Evolutionary conservation across 2,888 invertebrate genomes (phyloP).

Genomic region (Sipha maydis): DNA sequence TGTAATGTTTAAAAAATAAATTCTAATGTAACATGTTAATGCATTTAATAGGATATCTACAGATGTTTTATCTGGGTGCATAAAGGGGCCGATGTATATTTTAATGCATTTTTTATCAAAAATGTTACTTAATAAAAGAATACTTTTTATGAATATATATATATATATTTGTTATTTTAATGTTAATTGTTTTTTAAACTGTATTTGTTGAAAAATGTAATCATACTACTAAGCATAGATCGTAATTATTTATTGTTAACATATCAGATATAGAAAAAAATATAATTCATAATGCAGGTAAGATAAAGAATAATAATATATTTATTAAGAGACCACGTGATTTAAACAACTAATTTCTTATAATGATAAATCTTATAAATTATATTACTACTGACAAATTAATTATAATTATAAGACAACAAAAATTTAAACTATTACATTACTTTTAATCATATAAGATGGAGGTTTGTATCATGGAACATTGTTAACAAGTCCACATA

Average conservation of each 20-base stretch:
- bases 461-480: constrained; percentile 2
- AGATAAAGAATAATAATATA: too few relatives aligned
- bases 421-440: not conserved
- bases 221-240: too few relatives aligned
- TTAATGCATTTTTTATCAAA: not conserved
- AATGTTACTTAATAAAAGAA: not conserved
- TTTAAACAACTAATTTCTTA: not conserved
- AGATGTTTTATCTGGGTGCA: not conserved
- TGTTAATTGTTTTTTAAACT: too few relatives aligned
- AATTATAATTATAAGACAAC: not conserved
- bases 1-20: constrained; percentile 58
- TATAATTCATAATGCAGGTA: too few relatives aligned
- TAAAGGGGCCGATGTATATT: not conserved
- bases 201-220: too few relatives aligned
- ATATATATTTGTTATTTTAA: too few relatives aligned
- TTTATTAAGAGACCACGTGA: not conserved
- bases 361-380: not conserved
- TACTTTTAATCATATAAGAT: not conserved
- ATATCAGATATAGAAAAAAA: too few relatives aligned
- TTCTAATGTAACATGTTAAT: constrained; percentile 55
- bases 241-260: too few relatives aligned
- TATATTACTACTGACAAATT: not conserved
- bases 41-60: constrained; percentile 35
- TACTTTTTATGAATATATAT: too few relatives aligned
- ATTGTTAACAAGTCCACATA: constrained; percentile 3